These are phyloP conservation scores for Plebejus melissa DNA, from an alignment of 2,888 invertebrate species.

Conservation along the genomic window DNA sequence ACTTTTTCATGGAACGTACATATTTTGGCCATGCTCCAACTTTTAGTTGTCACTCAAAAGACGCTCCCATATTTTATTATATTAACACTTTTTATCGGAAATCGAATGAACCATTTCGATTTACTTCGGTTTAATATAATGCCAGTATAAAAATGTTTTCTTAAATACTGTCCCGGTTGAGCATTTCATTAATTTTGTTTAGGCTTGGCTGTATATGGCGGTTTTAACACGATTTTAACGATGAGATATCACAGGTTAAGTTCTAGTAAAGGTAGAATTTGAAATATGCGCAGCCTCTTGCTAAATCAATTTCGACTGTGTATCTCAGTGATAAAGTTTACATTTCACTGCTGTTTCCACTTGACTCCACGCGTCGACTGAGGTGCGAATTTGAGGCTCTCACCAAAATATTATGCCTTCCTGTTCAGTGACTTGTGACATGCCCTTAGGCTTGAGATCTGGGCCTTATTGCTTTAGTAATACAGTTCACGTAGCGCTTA, in stretches of 20 bases:
- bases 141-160: not conserved
- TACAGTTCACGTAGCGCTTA: not conserved
- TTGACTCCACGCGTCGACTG: not conserved
- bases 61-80: not conserved
- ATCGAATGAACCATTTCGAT: not conserved
- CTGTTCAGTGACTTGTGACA: constrained; percentile 3
- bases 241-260: not conserved
- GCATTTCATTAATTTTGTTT: not conserved
- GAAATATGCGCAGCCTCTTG: not conserved
- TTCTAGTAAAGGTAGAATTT: not conserved
- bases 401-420: not conserved
- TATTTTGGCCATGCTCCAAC: not conserved
- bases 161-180: not conserved
- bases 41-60: not conserved
- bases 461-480: not conserved
- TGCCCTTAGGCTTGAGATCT: not conserved
- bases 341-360: not conserved
- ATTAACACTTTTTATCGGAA: not conserved
- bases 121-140: not conserved
- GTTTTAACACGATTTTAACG: not conserved
- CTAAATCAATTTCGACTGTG: not conserved
- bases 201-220: not conserved
- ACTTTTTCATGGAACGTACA: not conserved
- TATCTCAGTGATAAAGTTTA: not conserved
- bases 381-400: constrained; percentile 14